Evolutionary conservation across 2,888 invertebrate species (phyloP).

Genomic region (Sphaerophoria rueppellii): DNA sequence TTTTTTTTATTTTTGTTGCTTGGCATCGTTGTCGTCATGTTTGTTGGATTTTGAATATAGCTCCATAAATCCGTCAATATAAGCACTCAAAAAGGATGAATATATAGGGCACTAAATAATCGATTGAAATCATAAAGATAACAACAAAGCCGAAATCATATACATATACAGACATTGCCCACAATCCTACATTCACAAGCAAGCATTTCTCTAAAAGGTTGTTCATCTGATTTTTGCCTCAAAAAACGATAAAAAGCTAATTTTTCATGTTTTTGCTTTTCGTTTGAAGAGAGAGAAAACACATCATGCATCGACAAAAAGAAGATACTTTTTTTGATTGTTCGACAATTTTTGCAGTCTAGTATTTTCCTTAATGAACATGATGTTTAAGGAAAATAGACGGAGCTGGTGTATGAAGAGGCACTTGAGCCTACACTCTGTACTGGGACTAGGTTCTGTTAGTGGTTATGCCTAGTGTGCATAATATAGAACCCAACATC

Average conservation of each 20-base stretch:
- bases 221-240: slow-evolving; percentile 22
- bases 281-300: not conserved
- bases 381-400: slow-evolving; percentile 26
- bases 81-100: slow-evolving; percentile 20
- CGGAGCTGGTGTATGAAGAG: slow-evolving; percentile 1
- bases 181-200: not conserved
- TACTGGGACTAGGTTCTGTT: not conserved
- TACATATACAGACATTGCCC: no score
- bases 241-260: slow-evolving; percentile 18
- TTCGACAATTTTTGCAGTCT: slow-evolving; percentile 24
- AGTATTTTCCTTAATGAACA: slow-evolving; percentile 40
- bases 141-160: not conserved
- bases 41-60: slow-evolving; percentile 23
- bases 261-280: slow-evolving; percentile 10
- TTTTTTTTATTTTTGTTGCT: not conserved
- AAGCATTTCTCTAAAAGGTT: not conserved
- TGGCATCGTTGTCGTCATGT: not conserved
- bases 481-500: slow-evolving; percentile 6
- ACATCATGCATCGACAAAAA: not conserved
- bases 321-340: slow-evolving; percentile 26
- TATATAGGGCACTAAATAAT: slow-evolving; percentile 30
- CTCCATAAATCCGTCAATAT: slow-evolving; percentile 29
- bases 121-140: slow-evolving; percentile 31
- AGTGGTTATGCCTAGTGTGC: not conserved
- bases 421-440: slow-evolving; percentile 29